Percentiles rank a stretch among this genome's conserved stretches.
Conservation (phyloP, 2,888 invertebrate genomes). For the Odontothrips loti region DNA sequence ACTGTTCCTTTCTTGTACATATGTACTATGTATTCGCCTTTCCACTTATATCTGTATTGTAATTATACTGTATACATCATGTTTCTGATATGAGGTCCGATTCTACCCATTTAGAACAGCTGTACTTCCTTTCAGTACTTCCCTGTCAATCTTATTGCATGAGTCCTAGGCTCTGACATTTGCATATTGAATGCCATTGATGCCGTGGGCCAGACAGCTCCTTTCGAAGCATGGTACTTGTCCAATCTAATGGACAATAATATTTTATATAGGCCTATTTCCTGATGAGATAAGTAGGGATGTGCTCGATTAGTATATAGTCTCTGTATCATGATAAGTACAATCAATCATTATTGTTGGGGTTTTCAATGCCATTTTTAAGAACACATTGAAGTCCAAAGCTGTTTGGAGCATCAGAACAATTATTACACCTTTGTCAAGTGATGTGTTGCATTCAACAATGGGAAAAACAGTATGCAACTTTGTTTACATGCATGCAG, state of each 20-base stretch:
- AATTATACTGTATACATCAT: not conserved
- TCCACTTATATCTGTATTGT: not conserved
- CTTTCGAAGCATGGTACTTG: not conserved
- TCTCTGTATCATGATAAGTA: not conserved
- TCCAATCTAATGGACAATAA: conserved; percentile 21
- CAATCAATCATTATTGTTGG: not conserved
- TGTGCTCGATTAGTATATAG: conserved; percentile 10
- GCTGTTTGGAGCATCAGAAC: too few species aligned
- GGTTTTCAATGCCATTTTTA: not conserved
- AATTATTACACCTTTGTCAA: too few species aligned
- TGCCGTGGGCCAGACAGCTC: not conserved
- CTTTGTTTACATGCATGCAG: too few species aligned
- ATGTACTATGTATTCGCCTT: not conserved
- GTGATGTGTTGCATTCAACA: too few species aligned
- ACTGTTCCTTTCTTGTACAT: not conserved
- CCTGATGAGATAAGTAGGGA: conserved; percentile 13
- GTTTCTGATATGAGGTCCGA: not conserved
- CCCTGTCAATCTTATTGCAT: not conserved
- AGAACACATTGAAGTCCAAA: not conserved
- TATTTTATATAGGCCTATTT: conserved; percentile 11
- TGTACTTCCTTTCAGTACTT: not conserved
- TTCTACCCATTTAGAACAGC: not conserved
- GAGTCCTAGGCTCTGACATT: conserved; percentile 2
- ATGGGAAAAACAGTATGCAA: too few species aligned
- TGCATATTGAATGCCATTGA: not conserved